phyloP scores from a whole-genome alignment of 2,888 invertebrate species.

The Oscheius sp. region DNA sequence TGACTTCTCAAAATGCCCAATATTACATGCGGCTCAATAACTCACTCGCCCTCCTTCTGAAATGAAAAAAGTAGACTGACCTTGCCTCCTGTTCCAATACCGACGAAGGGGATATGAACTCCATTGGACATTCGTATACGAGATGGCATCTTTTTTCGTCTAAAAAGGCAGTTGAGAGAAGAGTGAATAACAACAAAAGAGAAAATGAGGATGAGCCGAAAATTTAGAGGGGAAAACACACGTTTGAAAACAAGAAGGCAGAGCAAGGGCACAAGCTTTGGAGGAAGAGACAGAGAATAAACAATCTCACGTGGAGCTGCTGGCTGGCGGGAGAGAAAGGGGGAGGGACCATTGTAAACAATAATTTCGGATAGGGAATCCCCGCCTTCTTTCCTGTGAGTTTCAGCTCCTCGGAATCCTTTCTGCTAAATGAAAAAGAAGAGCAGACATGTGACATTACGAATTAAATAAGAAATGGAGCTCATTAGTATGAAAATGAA shows the following conservation, averaged over 20 bases:
- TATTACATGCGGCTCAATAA: too few species aligned
- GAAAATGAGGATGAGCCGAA: not conserved
- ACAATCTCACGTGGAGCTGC: not conserved
- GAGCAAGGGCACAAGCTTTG: not conserved
- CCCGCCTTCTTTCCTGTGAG: too few species aligned
- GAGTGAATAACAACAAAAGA: not conserved
- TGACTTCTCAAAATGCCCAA: too few species aligned
- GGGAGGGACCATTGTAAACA: not conserved
- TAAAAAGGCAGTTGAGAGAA: not conserved
- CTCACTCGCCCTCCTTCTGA: too few species aligned
- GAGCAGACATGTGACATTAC: too few species aligned
- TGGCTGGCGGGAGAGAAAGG: too few species aligned
- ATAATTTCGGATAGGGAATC: too few species aligned
- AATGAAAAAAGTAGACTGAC: not conserved
- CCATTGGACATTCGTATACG: slow-evolving; percentile 36
- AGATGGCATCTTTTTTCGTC: slow-evolving; percentile 17
- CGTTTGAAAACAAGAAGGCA: not conserved
- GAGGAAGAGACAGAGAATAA: slow-evolving; percentile 1
- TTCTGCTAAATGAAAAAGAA: too few species aligned
- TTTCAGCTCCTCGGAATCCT: too few species aligned
- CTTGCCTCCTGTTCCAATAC: slow-evolving; percentile 40
- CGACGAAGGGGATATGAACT: slow-evolving; percentile 37
- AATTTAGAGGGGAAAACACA: not conserved
- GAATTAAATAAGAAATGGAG: too few species aligned
- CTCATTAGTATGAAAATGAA: too few species aligned